Evolutionary conservation across 2,797 vertebrate species (phyloP), one percentile per base, ranked within the genome.

Genomic region (Neoniphon sammara): DNA sequence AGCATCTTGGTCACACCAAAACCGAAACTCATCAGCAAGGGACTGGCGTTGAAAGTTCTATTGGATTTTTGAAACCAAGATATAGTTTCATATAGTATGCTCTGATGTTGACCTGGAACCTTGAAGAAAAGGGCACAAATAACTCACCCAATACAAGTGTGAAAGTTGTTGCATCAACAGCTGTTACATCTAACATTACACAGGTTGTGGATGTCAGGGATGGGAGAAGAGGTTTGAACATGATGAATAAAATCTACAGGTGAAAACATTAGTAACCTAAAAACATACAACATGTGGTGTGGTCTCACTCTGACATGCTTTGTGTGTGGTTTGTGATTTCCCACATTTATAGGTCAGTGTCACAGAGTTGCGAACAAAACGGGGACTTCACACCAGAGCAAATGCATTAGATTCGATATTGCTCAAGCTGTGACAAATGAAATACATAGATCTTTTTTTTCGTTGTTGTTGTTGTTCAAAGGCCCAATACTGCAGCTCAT

Each of bases 301-400:
- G 0, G 52, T 67, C 66, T 39, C 71, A 67, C 55, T 2, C 23
- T 50, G 57, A 59, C 52, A 70, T 20, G 49, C 8, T 21, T 3
- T 31, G 87, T 82, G 31, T 80, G 81, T 18, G 79, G 68, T 65
- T 76, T 87, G 78, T 84, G 71, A 79, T 75, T 82, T 76, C 85
- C 83, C 71, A 74, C n/a, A 21, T 81, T 74, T 83, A 50, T 84
- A 87, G 85, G 85, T 87, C 78, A 82, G 12, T 46, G 18, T 63
- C 14, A 71, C 2, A 2, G 39, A 68, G 68, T 59, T 18, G 23
- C 23, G 53, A 62, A 75, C 23, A 66, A 63, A 34, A 80, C 57
- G 30, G 89, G 88, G 87, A 68, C 67, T 85, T 90, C 61, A 72
- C 60, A 27, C 5, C 2, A 9, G 2, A 57, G 8, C 17, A 10